Base-by-base conservation (phyloP, 2,888 invertebrate genomes). In the Plagodis dolabraria region DNA sequence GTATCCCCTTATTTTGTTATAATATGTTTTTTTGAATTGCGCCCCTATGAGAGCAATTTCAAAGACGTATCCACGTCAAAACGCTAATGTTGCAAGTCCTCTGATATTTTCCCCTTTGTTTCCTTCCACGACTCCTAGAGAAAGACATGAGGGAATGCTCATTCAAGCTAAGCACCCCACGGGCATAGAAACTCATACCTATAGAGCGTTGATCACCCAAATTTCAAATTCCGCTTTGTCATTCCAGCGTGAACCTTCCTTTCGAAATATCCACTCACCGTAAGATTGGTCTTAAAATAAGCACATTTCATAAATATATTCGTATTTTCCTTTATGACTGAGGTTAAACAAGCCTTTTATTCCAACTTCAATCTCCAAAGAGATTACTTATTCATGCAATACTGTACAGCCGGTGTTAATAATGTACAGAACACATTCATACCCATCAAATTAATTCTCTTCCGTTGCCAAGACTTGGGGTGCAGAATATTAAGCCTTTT, bases 401-500 rank as follows among this genome's bases (percentile, higher is more conserved):
- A 48, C 44, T 48, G 55, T 60, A 60, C 60, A 56, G 56, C 44
- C 52, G 52, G 60, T 60, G 60, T 60, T 60, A 60, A 60, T 60
- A 60, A 60, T 60, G 56, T 61, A 61, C 49, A 48, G 53, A 57
- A 51, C 53, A 53, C 57, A 58, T 55, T 57, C 61, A 63, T 65
- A 61, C 51, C 54, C 63, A 65, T 63, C 65, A 57, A 53, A 62
- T 59, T 64, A 63, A 58, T 63, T 58, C 63, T 52, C 63, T 56
- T 53, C 49, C 49, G 36, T 44, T 56, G 60, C 56, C 60, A 60
- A 60, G 55, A 46, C 47, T 56, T 43, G 55, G 58, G 59, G 54
- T 55, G 40, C 43, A 35, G 56, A 45, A 60, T 60, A 60, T 60
- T 55, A 56, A 60, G 60, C 9, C 52, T 44, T 56, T 33, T 42